A percentile compares a stretch with the other conserved stretches of the same genome.
phyloP scores from a whole-genome alignment of 2,113 vertebrate species.

The Chrysemys picta region DNA sequence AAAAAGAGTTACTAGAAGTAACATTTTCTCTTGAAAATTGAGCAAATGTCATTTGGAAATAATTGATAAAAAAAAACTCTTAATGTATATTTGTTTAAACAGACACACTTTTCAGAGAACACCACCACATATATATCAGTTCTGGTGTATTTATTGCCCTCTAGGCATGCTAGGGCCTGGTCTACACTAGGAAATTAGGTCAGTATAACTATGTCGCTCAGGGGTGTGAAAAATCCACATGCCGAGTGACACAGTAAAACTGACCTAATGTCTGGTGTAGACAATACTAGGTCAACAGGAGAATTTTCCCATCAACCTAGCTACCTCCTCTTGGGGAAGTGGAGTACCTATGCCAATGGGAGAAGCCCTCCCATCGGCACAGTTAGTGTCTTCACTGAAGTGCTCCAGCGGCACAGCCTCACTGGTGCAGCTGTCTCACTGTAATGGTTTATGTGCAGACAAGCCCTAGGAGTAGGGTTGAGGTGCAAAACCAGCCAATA shows the following conservation, averaged over 20 bases:
- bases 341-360: not conserved
- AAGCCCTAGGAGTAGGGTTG: not conserved
- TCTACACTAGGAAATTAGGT: not conserved
- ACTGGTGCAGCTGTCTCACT: not conserved
- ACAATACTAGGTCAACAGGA: not conserved
- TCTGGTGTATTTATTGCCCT: not conserved
- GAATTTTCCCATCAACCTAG: not conserved
- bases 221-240: too few species aligned
- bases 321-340: not conserved
- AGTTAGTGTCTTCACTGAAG: not conserved
- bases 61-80: not conserved
- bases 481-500: not conserved
- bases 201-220: not conserved
- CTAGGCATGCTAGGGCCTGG: not conserved
- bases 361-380: not conserved
- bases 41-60: not conserved
- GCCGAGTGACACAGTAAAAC: not conserved
- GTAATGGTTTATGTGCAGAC: not conserved
- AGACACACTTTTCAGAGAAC: not conserved
- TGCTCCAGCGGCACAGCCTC: not conserved
- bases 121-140: not conserved
- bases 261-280: not conserved
- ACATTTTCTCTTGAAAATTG: not conserved
- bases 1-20: not conserved
- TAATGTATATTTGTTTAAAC: not conserved